Percentiles rank a stretch among this genome's conserved stretches.
Evolutionary conservation across 2,797 vertebrate genomes (phyloP).

Genomic region (Moxostoma hubbsi): DNA sequence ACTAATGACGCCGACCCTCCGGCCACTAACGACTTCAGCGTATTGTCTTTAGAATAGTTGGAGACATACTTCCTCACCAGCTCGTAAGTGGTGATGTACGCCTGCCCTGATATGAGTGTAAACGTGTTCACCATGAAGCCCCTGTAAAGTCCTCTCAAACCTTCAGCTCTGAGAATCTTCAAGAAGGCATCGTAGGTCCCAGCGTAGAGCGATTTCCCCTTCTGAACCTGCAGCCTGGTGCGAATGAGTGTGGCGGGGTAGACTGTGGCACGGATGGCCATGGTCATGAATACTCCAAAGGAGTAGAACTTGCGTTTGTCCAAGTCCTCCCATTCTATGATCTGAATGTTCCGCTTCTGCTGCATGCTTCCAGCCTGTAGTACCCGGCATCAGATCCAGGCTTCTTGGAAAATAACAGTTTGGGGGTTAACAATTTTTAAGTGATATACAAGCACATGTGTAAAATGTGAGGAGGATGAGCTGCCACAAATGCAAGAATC

Average conservation of each 20-base stretch:
- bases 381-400: slow-evolving; percentile 28
- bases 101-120: slow-evolving; percentile 95
- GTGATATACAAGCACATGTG: background rate
- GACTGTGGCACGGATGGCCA: slow-evolving; percentile 93
- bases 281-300: slow-evolving; percentile 93
- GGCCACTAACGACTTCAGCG: slow-evolving; percentile 91
- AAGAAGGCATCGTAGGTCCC: slow-evolving; percentile 93
- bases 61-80: slow-evolving; percentile 92
- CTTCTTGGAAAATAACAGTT: background rate
- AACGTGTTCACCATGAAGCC: slow-evolving; percentile 97
- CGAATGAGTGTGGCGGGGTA: slow-evolving; percentile 97
- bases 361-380: slow-evolving; percentile 65
- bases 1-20: slow-evolving; percentile 93
- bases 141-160: slow-evolving; percentile 86
- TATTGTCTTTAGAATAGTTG: slow-evolving; percentile 88
- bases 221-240: slow-evolving; percentile 93
- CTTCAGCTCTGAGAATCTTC: slow-evolving; percentile 90
- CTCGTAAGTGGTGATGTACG: slow-evolving; percentile 97
- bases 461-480: background rate
- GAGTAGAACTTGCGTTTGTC: slow-evolving; percentile 98
- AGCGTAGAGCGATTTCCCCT: slow-evolving; percentile 89
- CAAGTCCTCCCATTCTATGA: slow-evolving; percentile 98
- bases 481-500: background rate
- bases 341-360: slow-evolving; percentile 92
- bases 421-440: background rate